phyloP scores from a whole-genome alignment of 2,797 vertebrate species.

The Sparidentex hasta region DNA sequence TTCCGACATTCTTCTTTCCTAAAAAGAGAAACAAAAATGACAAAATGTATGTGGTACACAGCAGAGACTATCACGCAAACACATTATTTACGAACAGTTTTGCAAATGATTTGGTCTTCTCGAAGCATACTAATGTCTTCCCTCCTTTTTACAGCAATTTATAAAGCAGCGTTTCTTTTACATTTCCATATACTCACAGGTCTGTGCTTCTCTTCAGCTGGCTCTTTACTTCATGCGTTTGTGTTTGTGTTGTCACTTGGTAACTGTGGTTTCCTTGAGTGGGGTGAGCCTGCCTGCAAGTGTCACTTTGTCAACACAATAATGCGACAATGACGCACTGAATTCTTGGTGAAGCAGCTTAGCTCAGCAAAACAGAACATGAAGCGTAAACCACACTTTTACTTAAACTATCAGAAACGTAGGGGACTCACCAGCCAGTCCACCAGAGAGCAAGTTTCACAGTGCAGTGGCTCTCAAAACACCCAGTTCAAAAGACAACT shows the following conservation, averaged over 20 bases:
- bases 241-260: constrained; percentile 75
- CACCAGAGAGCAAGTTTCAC: background rate
- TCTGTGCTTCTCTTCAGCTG: constrained; percentile 22
- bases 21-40: constrained; percentile 8
- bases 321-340: constrained; percentile 44
- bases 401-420: background rate
- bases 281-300: constrained; percentile 53
- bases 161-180: background rate
- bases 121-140: background rate
- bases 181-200: constrained; percentile 55
- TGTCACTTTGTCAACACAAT: constrained; percentile 62
- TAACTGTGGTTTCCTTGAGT: constrained; percentile 67
- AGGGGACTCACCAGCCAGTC: background rate
- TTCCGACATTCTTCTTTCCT: constrained; percentile 64
- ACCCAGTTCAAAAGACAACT: background rate
- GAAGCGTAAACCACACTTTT: constrained; percentile 6
- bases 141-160: background rate
- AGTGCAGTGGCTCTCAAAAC: background rate
- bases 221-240: constrained; percentile 70
- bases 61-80: background rate
- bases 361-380: constrained; percentile 29
- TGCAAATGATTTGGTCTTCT: too few species aligned
- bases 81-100: too few species aligned
- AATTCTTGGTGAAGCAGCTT: constrained; percentile 12
- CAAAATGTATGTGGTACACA: background rate